These are phyloP conservation scores for Pyralis farinalis DNA, from an alignment of 2,888 invertebrate genomes.

Conservation along the genomic window DNA sequence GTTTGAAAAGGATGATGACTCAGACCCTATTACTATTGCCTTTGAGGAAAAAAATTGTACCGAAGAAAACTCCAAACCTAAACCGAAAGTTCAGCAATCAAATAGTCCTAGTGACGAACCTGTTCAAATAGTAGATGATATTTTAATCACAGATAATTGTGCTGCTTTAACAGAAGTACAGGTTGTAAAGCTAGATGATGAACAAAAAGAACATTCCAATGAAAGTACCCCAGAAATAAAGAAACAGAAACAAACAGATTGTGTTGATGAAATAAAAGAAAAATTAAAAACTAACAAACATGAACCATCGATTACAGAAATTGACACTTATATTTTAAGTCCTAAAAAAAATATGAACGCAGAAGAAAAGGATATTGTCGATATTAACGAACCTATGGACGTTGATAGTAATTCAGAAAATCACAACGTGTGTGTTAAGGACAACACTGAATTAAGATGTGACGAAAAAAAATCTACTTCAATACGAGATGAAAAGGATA, in stretches of 20 bases:
- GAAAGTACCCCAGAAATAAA: conserved; percentile 4
- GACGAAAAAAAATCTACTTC: neutral
- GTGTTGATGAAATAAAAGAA: neutral
- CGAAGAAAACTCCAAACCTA: conserved; percentile 14
- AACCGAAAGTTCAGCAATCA: conserved; percentile 14
- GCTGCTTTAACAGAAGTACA: conserved; percentile 8
- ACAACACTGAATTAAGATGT: neutral
- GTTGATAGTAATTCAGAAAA: neutral
- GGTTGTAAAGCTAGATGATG: conserved; percentile 16
- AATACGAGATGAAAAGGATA: neutral
- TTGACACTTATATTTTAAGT: conserved; percentile 1
- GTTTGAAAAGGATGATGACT: neutral
- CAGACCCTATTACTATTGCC: neutral
- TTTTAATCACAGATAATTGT: neutral
- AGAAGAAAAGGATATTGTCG: neutral
- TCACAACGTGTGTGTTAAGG: too few species aligned
- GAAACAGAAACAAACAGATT: neutral
- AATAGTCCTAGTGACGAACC: conserved; percentile 10
- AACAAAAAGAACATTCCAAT: conserved; percentile 11
- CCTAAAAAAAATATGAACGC: neutral
- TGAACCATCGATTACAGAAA: neutral
- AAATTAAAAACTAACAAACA: neutral
- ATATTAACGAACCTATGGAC: neutral
- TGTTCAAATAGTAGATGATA: conserved; percentile 2
- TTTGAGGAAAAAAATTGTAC: conserved; percentile 6